Percentiles rank a stretch among this genome's conserved stretches.
These are phyloP conservation scores for Carassius auratus DNA, from an alignment of 2,113 vertebrate species.

Conservation along the genomic window DNA sequence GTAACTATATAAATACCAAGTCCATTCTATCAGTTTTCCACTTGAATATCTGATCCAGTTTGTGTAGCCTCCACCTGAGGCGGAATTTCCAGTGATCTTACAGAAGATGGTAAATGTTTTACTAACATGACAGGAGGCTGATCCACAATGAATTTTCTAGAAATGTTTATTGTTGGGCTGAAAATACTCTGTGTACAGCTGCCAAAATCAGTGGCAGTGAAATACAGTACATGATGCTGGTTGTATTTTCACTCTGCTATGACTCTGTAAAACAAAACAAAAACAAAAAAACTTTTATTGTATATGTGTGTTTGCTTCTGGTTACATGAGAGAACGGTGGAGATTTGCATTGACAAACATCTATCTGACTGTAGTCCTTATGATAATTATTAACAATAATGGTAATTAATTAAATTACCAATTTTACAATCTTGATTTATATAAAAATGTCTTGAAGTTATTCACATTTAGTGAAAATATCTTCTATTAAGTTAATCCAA, in stretches of 20 bases:
- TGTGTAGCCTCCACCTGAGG: neutral
- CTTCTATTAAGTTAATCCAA: too few relatives aligned
- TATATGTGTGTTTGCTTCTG: neutral
- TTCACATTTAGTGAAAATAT: too few relatives aligned
- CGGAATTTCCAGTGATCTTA: conserved; percentile 44
- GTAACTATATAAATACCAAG: rapidly evolving
- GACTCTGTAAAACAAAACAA: neutral
- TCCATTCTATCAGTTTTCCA: neutral
- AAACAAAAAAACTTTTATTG: neutral
- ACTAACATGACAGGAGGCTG: neutral
- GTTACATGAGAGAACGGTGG: neutral
- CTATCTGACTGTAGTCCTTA: too few relatives aligned
- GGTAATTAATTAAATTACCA: neutral
- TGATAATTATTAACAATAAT: neutral
- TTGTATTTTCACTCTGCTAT: neutral
- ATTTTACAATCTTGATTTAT: too few relatives aligned
- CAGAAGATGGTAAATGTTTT: neutral
- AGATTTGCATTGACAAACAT: neutral
- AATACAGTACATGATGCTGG: neutral
- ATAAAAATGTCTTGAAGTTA: too few relatives aligned
- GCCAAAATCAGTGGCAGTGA: neutral
- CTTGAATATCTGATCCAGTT: neutral
- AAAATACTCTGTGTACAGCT: neutral
- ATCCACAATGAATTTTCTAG: neutral
- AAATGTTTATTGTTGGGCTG: neutral